Percentiles rank a stretch among this genome's conserved stretches.
These are phyloP conservation scores for Drosophila silvestris DNA, from an alignment of 2,888 invertebrate genomes.

Conservation along the genomic window DNA sequence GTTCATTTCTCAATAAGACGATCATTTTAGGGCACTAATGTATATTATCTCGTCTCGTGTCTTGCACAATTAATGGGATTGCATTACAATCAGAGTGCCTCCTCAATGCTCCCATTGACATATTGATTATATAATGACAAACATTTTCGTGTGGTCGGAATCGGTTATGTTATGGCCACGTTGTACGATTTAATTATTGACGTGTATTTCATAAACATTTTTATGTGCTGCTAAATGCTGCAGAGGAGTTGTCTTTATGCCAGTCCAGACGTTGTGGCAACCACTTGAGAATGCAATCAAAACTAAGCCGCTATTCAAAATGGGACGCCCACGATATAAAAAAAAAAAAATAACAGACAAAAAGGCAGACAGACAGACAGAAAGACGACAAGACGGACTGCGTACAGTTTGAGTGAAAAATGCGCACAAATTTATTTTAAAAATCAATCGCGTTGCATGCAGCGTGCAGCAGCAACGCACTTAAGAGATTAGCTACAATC, in stretches of 20 bases:
- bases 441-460: slow-evolving; percentile 39
- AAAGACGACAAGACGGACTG: not conserved
- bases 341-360: slow-evolving; percentile 7
- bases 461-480: slow-evolving; percentile 58
- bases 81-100: slow-evolving; percentile 20
- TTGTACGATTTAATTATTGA: slow-evolving; percentile 50
- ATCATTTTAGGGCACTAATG: not conserved
- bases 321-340: slow-evolving; percentile 61
- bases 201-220: slow-evolving; percentile 38
- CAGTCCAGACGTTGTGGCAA: slow-evolving; percentile 61
- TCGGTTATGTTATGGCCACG: slow-evolving; percentile 20
- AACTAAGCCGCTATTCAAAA: slow-evolving; percentile 49
- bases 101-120: slow-evolving; percentile 19
- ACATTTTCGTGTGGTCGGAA: slow-evolving; percentile 40
- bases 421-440: slow-evolving; percentile 50
- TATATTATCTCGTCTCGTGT: slow-evolving; percentile 18
- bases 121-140: slow-evolving; percentile 51
- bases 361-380: slow-evolving; percentile 7
- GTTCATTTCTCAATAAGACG: slow-evolving; percentile 3
- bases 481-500: slow-evolving; percentile 70
- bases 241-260: slow-evolving; percentile 75
- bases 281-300: slow-evolving; percentile 65
- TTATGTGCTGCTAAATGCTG: slow-evolving; percentile 81
- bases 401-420: slow-evolving; percentile 36
- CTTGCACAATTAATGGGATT: slow-evolving; percentile 28